These are phyloP conservation scores for Melanotaenia parkinsoni DNA, from an alignment of 2,797 vertebrate genomes.

Conservation along the genomic window DNA sequence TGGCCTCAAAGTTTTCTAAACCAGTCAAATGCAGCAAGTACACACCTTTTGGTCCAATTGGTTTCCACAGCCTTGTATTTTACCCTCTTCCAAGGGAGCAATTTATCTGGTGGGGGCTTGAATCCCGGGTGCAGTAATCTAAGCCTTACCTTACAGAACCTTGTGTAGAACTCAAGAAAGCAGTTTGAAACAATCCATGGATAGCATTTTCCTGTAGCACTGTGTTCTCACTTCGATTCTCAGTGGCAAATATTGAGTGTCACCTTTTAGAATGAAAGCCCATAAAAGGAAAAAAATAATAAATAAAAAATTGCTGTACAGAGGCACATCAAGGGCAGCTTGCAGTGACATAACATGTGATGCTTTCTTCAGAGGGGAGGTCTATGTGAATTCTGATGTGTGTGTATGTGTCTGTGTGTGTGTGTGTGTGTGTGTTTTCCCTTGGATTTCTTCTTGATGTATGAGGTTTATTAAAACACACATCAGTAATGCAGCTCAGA, in stretches of 20 bases:
- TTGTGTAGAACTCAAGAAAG: conserved; percentile 35
- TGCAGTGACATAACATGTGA: conserved; percentile 42
- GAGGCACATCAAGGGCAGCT: conserved; percentile 31
- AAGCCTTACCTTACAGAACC: conserved; percentile 22
- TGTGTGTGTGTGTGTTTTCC: neutral
- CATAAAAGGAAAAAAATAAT: conserved; percentile 24
- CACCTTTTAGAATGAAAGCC: conserved; percentile 52
- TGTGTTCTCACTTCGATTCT: conserved; percentile 55
- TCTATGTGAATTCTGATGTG: conserved; percentile 33
- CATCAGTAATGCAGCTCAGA: neutral
- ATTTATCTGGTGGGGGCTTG: conserved; percentile 49
- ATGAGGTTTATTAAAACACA: conserved; percentile 15
- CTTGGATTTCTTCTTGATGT: conserved; percentile 14
- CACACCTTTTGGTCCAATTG: conserved; percentile 58
- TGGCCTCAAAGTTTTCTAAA: conserved; percentile 53
- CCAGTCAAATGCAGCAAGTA: conserved; percentile 37
- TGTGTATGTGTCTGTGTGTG: neutral
- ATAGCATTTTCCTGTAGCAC: conserved; percentile 31
- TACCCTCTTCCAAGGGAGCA: conserved; percentile 48
- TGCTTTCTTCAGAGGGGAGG: conserved; percentile 31
- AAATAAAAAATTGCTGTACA: conserved; percentile 19
- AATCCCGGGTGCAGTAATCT: conserved; percentile 22
- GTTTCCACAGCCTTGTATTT: conserved; percentile 61
- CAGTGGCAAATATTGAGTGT: conserved; percentile 61
- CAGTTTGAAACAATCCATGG: conserved; percentile 8